These are phyloP conservation scores for Gortyna flavago DNA, from an alignment of 2,888 invertebrate genomes.

Conservation along the genomic window DNA sequence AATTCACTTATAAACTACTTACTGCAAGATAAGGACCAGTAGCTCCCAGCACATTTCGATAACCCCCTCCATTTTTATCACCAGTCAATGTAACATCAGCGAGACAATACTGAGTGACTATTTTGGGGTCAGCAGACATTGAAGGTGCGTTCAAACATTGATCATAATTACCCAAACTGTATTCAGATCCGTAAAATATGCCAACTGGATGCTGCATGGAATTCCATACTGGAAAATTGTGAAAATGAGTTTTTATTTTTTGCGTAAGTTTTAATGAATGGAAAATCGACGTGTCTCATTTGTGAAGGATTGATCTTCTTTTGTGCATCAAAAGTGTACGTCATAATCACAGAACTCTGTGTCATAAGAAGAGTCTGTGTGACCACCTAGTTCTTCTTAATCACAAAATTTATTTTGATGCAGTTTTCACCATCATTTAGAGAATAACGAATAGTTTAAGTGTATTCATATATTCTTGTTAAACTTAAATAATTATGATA, in stretches of 20 bases:
- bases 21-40: conserved; percentile 42
- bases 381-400: too few species aligned
- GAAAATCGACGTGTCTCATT: too few species aligned
- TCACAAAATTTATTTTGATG: too few species aligned
- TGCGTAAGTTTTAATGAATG: background rate
- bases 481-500: too few species aligned
- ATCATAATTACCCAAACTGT: conserved; percentile 57
- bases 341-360: too few species aligned
- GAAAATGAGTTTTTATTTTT: background rate
- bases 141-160: conserved; percentile 48
- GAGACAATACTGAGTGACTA: conserved; percentile 54
- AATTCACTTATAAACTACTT: conserved; percentile 7
- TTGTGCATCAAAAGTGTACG: too few species aligned
- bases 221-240: conserved; percentile 54
- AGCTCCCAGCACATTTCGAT: conserved; percentile 17
- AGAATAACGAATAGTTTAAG: too few species aligned
- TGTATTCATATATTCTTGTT: too few species aligned
- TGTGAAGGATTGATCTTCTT: too few species aligned
- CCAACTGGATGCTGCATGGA: conserved; percentile 60
- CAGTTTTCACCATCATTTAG: too few species aligned
- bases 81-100: conserved; percentile 36
- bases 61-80: background rate
- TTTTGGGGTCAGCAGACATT: conserved; percentile 1
- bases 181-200: conserved; percentile 39
- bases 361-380: too few species aligned